Evolutionary conservation across 2,113 vertebrate genomes (phyloP), one percentile per base, ranked within the genome.

Genomic region (Brachyhypopomus gauderio): DNA sequence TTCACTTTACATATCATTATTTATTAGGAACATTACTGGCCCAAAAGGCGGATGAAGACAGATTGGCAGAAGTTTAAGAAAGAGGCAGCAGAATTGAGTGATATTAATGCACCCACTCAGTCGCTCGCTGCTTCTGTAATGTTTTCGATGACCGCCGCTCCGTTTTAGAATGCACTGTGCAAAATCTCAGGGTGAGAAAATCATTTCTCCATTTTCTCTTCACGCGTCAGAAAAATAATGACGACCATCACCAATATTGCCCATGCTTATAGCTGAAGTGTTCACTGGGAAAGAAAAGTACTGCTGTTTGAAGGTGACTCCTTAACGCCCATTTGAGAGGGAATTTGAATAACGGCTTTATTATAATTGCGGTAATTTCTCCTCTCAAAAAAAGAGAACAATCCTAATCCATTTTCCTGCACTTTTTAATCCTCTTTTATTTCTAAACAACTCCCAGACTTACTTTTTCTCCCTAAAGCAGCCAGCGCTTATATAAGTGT

Each of bases 261-360:
- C 62, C 45, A 67, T 45, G 64, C 52, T 59, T 63, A 72, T 19
- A 23, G 67, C 55, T n/a, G 1, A 23, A 48, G 77, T 79, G 27
- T 77, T 72, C 70, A 73, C n/a, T 48, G 48, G 30, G 34, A 70
- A 72, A 27, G 45, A 48, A 64, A 67, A 64, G 66, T 70, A 25
- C 59, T 48, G 60, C 11, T 73, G 48, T 80, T 41, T 78, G 45
- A 85, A 87, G 78, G 86, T 85, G 78, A 78, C 83, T 77, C 25
- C 70, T 63, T 41, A 41, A 60, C 20, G 45, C 52, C 14, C 75
- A 20, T 62, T 55, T 48, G 64, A 64, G 59, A 36, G n/a, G 12
- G 67, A 59, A 84, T 82, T 74, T 66, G 72, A 79, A 71, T 78
- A 77, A 86, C 72, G 66, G 63, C 67, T 70, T 55, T 73, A 63